These are phyloP conservation scores for Galaxias olidus DNA, from an alignment of 2,797 vertebrate species.

Conservation along the genomic window DNA sequence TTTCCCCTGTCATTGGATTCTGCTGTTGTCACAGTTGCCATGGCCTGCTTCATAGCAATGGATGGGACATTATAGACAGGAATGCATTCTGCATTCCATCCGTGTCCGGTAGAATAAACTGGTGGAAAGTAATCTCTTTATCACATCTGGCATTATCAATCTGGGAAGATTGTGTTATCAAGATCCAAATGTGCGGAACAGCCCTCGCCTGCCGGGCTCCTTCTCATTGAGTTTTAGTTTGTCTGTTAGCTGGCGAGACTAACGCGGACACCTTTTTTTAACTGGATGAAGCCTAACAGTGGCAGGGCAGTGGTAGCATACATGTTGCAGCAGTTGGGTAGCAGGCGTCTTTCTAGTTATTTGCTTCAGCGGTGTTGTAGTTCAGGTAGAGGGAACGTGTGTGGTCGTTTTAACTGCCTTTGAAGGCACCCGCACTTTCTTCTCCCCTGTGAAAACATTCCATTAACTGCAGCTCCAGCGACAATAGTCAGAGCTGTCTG, in stretches of 20 bases:
- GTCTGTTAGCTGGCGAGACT: slow-evolving; percentile 11
- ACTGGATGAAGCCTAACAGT: not conserved
- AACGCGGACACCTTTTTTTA: not conserved
- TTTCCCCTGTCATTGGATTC: not conserved
- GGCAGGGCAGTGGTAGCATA: slow-evolving; percentile 35
- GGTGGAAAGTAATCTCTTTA: slow-evolving; percentile 22
- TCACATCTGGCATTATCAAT: slow-evolving; percentile 30
- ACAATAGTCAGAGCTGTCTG: slow-evolving; percentile 47
- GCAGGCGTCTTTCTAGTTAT: slow-evolving; percentile 22
- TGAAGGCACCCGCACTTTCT: slow-evolving; percentile 39
- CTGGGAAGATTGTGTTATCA: slow-evolving; percentile 12
- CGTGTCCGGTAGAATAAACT: not conserved
- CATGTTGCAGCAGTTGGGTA: slow-evolving; percentile 16
- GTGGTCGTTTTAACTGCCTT: slow-evolving; percentile 30
- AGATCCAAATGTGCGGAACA: slow-evolving; percentile 17
- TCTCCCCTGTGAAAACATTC: slow-evolving; percentile 47
- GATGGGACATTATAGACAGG: slow-evolving; percentile 16
- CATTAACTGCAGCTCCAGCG: slow-evolving; percentile 39
- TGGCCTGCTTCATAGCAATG: slow-evolving; percentile 14
- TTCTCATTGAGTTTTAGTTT: slow-evolving; percentile 29
- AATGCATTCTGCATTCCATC: slow-evolving; percentile 7
- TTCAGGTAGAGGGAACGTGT: not conserved
- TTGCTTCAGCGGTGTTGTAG: slow-evolving; percentile 7
- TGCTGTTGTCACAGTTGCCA: slow-evolving; percentile 15
- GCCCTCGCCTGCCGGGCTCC: slow-evolving; percentile 6